Evolutionary conservation across 2,888 invertebrate species (phyloP).

Genomic region (Antheraea yamamai): DNA sequence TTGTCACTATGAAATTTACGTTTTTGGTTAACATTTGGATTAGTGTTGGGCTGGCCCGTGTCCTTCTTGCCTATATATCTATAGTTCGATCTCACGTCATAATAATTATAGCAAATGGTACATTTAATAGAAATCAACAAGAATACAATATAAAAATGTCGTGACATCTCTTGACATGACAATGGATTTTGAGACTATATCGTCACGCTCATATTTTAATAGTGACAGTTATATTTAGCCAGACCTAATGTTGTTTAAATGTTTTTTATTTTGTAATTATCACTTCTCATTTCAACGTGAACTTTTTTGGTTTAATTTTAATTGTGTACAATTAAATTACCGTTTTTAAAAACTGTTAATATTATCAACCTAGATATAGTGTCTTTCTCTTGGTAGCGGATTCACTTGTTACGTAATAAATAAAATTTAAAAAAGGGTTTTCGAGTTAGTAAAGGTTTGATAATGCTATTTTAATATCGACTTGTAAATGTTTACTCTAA

Average conservation of each 20-base stretch:
- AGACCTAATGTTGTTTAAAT: background rate
- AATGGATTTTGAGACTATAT: background rate
- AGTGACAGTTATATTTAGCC: background rate
- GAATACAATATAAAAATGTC: conserved; percentile 35
- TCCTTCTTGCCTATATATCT: background rate
- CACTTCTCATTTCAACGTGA: no score
- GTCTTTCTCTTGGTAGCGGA: no score
- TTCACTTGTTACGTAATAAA: no score
- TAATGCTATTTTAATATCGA: no score
- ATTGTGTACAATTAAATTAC: no score
- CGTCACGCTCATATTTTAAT: background rate
- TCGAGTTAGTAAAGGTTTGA: no score
- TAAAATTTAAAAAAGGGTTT: no score
- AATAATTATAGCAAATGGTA: conserved; percentile 42
- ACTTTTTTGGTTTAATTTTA: no score
- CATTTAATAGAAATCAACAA: conserved; percentile 40
- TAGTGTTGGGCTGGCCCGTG: background rate
- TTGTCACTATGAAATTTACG: conserved; percentile 29
- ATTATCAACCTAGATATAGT: no score
- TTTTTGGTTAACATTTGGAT: conserved; percentile 4
- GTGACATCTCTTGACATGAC: conserved; percentile 41
- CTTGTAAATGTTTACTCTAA: no score
- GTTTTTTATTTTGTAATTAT: background rate
- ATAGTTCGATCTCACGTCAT: conserved; percentile 23
- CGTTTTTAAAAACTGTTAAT: no score